Evolutionary conservation across 37 sponge, comb jelly and placozoan species (phyloP), one percentile per base, ranked within the genome.

Genomic region (Haliclona indistincta): DNA sequence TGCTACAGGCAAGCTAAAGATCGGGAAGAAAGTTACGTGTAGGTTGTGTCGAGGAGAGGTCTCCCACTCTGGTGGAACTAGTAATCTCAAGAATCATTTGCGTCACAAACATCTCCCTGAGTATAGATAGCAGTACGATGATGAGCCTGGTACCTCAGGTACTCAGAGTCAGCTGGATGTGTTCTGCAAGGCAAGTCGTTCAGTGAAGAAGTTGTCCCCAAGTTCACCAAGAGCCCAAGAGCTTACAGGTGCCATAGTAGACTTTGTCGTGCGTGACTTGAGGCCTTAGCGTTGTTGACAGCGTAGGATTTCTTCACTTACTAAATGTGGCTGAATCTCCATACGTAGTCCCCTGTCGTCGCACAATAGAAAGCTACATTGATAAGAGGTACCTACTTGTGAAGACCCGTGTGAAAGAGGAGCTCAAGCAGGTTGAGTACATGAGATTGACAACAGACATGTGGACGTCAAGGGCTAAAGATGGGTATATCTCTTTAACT

Each of bases 391-490:
- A 72, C 38, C 38, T 30, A 35, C 28, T 58, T 73, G 74, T 73
- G 29, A 73, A 73, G 61, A 58, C 61, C 37, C 23, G n/a, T 30
- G 60, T 73, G 38, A 26, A 35, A 29, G 25, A 54, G 42, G 74
- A 73, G 39, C 74, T 73, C 61, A 73, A 73, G 37, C 42, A 73
- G 38, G 37, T 35, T 58, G 74, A 73, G 5, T 73, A 35, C 61
- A 55, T 73, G 58, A 58, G 74, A 58, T 26, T 35, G 42, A 73
- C 74, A 10, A 73, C 74, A 35, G 42, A 73, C 42, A 69, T 69
- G 73, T 54, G 74, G 74, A 58, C 74, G 34, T 73, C 60, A 10
- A 73, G 74, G 38, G 56, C 74, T 58, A 73, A 73, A 6, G 74
- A 73, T 73, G 74, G 74, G 5, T 73, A 55, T 38, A 54, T 73